Conservation (phyloP, 2,797 vertebrate genomes). For the Sebastes iracundus region DNA sequence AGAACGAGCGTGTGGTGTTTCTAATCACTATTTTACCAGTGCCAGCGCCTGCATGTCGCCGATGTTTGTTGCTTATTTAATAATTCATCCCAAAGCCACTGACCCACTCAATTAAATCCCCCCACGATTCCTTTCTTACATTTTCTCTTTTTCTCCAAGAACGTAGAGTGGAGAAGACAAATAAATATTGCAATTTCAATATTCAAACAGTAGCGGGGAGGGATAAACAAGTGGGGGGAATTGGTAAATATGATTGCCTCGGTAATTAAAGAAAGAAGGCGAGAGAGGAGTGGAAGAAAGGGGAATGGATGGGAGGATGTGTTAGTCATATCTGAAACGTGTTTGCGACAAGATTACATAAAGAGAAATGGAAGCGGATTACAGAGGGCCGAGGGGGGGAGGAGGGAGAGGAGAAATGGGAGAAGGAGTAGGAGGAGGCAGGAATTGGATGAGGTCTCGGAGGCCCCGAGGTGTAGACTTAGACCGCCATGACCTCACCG, state of each 20-base stretch:
- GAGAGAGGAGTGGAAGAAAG: conserved; percentile 54
- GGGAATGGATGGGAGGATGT: conserved; percentile 62
- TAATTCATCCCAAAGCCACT: conserved; percentile 75
- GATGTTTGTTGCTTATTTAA: conserved; percentile 73
- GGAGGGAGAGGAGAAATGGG: conserved; percentile 41
- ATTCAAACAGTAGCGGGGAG: conserved; percentile 76
- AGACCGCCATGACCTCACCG: conserved; percentile 61
- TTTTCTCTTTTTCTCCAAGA: conserved; percentile 52
- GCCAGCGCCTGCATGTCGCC: conserved; percentile 34
- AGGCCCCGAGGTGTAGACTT: conserved; percentile 66
- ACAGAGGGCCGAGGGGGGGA: conserved; percentile 47
- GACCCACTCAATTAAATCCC: conserved; percentile 83
- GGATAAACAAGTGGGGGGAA: conserved; percentile 72
- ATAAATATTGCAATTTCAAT: conserved; percentile 76
- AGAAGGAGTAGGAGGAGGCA: conserved; percentile 45
- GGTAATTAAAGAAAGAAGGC: conserved; percentile 78
- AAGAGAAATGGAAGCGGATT: conserved; percentile 71
- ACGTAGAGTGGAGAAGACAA: conserved; percentile 50
- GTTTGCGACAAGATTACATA: conserved; percentile 75
- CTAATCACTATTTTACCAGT: conserved; percentile 60
- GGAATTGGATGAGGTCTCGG: conserved; percentile 64
- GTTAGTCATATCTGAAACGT: conserved; percentile 76
- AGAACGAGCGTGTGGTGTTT: conserved; percentile 25
- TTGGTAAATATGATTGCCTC: conserved; percentile 77
- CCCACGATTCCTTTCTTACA: conserved; percentile 53